Evolutionary conservation across 2,113 vertebrate species (phyloP).

Genomic region (Clarias gariepinus): DNA sequence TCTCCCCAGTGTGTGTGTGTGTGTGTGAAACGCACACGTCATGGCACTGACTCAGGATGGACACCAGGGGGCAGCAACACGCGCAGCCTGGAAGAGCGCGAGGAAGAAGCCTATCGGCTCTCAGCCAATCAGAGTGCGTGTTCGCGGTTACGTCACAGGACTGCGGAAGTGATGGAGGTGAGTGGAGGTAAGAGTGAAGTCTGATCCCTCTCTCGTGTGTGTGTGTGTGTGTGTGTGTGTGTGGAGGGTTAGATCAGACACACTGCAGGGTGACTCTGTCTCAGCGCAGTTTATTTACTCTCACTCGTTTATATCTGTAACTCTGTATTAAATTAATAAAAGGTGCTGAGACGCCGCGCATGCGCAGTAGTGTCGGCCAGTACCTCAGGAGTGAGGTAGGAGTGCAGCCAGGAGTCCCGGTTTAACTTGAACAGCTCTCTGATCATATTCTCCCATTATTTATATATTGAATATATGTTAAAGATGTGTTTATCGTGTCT

Average conservation of each 20-base stretch:
- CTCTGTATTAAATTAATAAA: background rate
- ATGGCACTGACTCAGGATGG: background rate
- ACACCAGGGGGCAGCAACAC: background rate
- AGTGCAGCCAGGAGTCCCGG: too few relatives aligned
- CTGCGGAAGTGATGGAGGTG: constrained; percentile 2
- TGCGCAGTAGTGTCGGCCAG: background rate
- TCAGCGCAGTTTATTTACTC: background rate
- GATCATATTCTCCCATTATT: too few relatives aligned
- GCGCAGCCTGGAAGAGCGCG: background rate
- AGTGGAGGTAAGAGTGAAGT: background rate
- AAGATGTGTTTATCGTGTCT: too few relatives aligned
- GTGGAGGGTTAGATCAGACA: background rate
- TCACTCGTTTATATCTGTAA: too few relatives aligned
- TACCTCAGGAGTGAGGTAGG: too few relatives aligned
- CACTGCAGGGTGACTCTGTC: background rate
- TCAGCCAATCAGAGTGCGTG: background rate
- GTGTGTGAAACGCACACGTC: background rate
- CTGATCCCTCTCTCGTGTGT: too few relatives aligned
- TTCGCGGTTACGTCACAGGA: background rate
- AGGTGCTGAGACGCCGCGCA: background rate
- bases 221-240: too few relatives aligned
- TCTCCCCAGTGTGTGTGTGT: too few relatives aligned
- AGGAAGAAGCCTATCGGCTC: background rate
- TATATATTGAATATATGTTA: too few relatives aligned
- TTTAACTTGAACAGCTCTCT: too few relatives aligned